Evolutionary conservation across 1,140 invertebrate genomes (phyloP).

Genomic region (Nylanderia fulva): DNA sequence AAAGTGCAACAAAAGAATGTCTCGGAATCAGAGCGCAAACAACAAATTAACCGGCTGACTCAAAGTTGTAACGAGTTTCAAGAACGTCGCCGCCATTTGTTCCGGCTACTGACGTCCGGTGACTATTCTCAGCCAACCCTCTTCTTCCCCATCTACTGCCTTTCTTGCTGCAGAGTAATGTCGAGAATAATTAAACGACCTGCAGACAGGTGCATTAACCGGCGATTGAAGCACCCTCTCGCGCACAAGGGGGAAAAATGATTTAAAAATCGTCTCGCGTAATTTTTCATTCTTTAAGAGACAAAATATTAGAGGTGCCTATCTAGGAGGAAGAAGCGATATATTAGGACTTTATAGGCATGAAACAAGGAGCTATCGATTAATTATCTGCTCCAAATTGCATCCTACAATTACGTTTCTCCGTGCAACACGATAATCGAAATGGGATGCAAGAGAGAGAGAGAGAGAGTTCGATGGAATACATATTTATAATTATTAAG

Average conservation of each 20-base stretch:
- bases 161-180: slow-evolving; percentile 43
- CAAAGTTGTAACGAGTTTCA: slow-evolving; percentile 71
- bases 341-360: too few relatives aligned
- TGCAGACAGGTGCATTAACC: slow-evolving; percentile 47
- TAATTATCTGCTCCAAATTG: not conserved
- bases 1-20: slow-evolving; percentile 41
- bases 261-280: not conserved
- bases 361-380: not conserved
- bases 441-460: not conserved
- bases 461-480: not conserved
- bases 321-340: too few relatives aligned
- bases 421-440: not conserved
- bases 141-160: not conserved
- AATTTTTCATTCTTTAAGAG: slow-evolving; percentile 20
- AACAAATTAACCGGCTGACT: slow-evolving; percentile 69
- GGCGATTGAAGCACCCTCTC: not conserved
- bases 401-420: not conserved
- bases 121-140: slow-evolving; percentile 8
- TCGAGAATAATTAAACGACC: slow-evolving; percentile 58
- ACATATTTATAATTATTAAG: too few relatives aligned
- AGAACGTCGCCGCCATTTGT: slow-evolving; percentile 68
- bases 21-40: slow-evolving; percentile 57
- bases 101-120: slow-evolving; percentile 43
- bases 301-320: not conserved
- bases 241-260: not conserved